Evolutionary conservation across 1,140 invertebrate genomes (phyloP).

Genomic region (Gerris buenoi): DNA sequence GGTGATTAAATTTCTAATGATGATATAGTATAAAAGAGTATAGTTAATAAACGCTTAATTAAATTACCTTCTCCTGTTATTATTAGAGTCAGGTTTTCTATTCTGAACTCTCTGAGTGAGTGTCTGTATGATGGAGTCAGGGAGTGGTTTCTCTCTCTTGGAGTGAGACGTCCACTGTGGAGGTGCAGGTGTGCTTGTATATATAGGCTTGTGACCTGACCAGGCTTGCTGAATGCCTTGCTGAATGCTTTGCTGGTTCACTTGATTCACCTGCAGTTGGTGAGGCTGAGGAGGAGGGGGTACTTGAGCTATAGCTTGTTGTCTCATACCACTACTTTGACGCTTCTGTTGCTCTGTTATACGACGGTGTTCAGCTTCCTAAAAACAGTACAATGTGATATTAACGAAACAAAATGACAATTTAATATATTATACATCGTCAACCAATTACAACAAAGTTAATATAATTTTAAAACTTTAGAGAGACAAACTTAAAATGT

Average conservation of each 20-base stretch:
- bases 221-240: background rate
- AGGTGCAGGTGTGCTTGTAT: conserved; percentile 5
- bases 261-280: background rate
- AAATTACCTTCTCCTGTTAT: conserved; percentile 25
- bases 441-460: too few species aligned
- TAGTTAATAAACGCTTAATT: too few species aligned
- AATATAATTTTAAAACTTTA: too few species aligned
- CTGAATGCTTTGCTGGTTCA: background rate
- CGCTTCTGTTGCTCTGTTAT: conserved; percentile 51
- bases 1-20: too few species aligned
- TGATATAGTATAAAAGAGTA: too few species aligned
- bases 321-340: conserved; percentile 11
- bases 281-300: conserved; percentile 4
- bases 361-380: conserved; percentile 82
- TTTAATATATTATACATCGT: too few species aligned
- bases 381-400: too few species aligned
- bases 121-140: conserved; percentile 54
- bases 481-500: too few species aligned
- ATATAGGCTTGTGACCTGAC: conserved; percentile 6
- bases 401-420: too few species aligned
- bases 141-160: conserved; percentile 37
- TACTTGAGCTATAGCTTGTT: conserved; percentile 7
- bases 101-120: conserved; percentile 53
- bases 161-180: conserved; percentile 8
- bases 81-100: conserved; percentile 25